A percentile compares a stretch with the other conserved stretches of the same genome.
phyloP scores from a whole-genome alignment of 2,888 invertebrate genomes.

The Crepidodera aurea region DNA sequence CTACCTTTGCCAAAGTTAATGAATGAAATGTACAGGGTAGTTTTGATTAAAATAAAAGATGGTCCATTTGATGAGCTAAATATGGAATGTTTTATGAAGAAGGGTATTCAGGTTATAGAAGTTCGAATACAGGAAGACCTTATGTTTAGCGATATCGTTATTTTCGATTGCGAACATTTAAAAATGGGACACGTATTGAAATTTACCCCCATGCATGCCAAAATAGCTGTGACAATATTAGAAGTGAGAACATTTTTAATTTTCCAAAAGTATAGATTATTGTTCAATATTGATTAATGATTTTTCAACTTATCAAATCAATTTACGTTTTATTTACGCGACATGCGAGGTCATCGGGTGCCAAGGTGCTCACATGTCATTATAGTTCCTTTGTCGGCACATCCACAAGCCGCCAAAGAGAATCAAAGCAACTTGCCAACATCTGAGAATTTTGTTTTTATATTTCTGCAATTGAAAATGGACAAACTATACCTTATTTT shows the following conservation, averaged over 20 bases:
- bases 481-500: no score
- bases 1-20: slow-evolving; percentile 32
- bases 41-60: not conserved
- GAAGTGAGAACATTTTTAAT: slow-evolving; percentile 32
- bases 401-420: no score
- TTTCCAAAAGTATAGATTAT: no score
- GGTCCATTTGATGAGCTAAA: not conserved
- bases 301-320: no score
- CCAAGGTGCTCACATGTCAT: no score
- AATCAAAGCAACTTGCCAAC: no score
- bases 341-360: no score
- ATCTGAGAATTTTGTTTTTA: no score
- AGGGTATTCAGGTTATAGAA: slow-evolving; percentile 27
- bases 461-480: no score
- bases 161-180: slow-evolving; percentile 29
- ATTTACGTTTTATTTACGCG: no score
- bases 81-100: not conserved
- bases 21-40: slow-evolving; percentile 28
- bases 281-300: no score
- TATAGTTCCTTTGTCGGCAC: no score
- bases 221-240: slow-evolving; percentile 27
- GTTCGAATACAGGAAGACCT: slow-evolving; percentile 31
- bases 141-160: slow-evolving; percentile 24
- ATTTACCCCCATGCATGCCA: slow-evolving; percentile 29
- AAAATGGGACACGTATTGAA: slow-evolving; percentile 27